Evolutionary conservation across 2,113 vertebrate species (phyloP).

Genomic region (Telmatochromis sp.): DNA sequence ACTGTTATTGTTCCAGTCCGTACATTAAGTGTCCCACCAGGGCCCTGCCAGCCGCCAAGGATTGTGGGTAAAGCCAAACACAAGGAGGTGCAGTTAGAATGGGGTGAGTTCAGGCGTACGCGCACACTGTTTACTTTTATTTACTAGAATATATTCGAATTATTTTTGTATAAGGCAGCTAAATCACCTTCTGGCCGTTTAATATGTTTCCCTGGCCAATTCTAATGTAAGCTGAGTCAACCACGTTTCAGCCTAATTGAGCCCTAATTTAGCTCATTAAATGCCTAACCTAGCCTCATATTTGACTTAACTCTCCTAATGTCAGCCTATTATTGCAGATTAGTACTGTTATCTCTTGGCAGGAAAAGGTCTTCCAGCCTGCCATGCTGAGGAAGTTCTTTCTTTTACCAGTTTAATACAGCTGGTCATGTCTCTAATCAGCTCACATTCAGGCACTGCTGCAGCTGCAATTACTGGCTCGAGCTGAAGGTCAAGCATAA

Average conservation of each 20-base stretch:
- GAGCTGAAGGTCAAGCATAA: conserved; percentile 31
- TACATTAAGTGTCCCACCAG: conserved; percentile 86
- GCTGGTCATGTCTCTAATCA: conserved; percentile 12
- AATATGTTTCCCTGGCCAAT: background rate
- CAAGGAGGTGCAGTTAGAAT: conserved; percentile 90
- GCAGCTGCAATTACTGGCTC: conserved; percentile 11
- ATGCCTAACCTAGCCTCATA: conserved; percentile 15
- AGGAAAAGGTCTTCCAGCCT: conserved; percentile 12
- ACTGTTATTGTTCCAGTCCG: conserved; percentile 85
- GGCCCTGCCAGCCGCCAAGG: conserved; percentile 81
- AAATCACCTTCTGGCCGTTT: conserved; percentile 15
- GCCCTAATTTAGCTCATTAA: conserved; percentile 39
- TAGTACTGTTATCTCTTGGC: conserved; percentile 32
- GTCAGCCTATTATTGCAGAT: conserved; percentile 30
- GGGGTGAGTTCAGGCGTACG: conserved; percentile 76
- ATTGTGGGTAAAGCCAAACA: conserved; percentile 90
- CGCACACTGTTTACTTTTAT: background rate
- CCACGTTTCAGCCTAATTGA: conserved; percentile 29
- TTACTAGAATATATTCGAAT: background rate
- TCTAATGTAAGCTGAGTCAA: conserved; percentile 20
- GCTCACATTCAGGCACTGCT: conserved; percentile 6
- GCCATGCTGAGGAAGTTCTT: background rate
- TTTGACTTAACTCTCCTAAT: conserved; percentile 31
- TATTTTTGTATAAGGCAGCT: background rate
- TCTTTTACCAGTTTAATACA: conserved; percentile 25